Evolutionary conservation across 2,113 vertebrate species (phyloP).

Genomic region (Atractosteus spatula): DNA sequence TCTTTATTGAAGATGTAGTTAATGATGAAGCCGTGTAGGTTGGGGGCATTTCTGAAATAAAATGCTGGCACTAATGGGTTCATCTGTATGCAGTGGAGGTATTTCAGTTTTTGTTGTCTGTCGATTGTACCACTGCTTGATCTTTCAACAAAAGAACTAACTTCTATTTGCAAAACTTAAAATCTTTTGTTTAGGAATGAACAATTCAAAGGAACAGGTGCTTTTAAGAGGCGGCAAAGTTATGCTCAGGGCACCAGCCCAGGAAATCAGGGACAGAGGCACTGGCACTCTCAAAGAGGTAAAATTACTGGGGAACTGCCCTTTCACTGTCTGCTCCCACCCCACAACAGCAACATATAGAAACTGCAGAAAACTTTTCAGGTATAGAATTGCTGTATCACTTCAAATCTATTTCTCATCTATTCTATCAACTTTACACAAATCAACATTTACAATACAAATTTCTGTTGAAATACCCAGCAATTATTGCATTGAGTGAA

Average conservation of each 20-base stretch:
- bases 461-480: neutral
- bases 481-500: no score
- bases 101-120: neutral
- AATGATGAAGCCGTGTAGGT: no score
- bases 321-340: conserved; percentile 66
- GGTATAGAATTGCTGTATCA: neutral
- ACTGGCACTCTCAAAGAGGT: conserved; percentile 43
- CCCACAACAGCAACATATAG: conserved; percentile 70
- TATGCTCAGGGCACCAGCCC: conserved; percentile 37
- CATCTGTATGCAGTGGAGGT: neutral
- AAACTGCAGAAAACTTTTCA: conserved; percentile 58
- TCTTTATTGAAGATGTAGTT: no score
- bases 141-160: neutral
- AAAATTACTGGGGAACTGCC: conserved; percentile 41
- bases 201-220: neutral
- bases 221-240: conserved; percentile 26
- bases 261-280: conserved; percentile 16
- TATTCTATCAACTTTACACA: neutral
- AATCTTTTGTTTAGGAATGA: neutral
- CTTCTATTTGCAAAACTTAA: neutral
- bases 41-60: no score
- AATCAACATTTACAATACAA: neutral
- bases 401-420: neutral
- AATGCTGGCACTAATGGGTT: no score
- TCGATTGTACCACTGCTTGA: no score